Evolutionary conservation across 2,888 invertebrate species (phyloP).

Genomic region (Penaeus monodon): DNA sequence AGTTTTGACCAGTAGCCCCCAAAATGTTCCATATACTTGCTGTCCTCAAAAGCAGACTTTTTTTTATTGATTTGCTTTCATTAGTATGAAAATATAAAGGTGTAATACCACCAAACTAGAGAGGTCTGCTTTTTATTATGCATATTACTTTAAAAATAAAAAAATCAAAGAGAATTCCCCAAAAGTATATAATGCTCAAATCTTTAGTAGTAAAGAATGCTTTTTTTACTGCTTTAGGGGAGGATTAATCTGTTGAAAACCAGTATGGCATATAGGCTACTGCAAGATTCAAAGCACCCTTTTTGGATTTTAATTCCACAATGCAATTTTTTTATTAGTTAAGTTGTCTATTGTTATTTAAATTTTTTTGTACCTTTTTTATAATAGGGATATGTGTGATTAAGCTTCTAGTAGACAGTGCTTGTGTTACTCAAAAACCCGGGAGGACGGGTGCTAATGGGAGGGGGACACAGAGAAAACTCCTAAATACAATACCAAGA

Average conservation of each 20-base stretch:
- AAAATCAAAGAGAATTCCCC: slow-evolving; percentile 29
- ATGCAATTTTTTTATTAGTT: slow-evolving; percentile 59
- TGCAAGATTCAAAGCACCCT: slow-evolving; percentile 55
- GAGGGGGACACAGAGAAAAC: slow-evolving; percentile 31
- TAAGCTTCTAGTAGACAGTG: slow-evolving; percentile 57
- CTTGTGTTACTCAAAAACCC: slow-evolving; percentile 58
- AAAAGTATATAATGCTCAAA: slow-evolving; percentile 58
- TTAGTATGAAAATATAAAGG: slow-evolving; percentile 37
- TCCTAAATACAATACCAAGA: slow-evolving; percentile 8
- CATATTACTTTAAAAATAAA: slow-evolving; percentile 48
- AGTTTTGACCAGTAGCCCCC: slow-evolving; percentile 57
- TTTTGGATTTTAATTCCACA: slow-evolving; percentile 44
- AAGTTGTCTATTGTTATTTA: slow-evolving; percentile 55
- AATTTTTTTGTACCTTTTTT: slow-evolving; percentile 60
- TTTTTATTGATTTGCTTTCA: slow-evolving; percentile 34
- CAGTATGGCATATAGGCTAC: slow-evolving; percentile 60
- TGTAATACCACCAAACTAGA: slow-evolving; percentile 43
- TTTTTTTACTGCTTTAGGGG: slow-evolving; percentile 62
- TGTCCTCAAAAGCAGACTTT: slow-evolving; percentile 39
- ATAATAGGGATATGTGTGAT: slow-evolving; percentile 59
- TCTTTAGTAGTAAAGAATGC: slow-evolving; percentile 60
- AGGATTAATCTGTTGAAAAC: slow-evolving; percentile 57
- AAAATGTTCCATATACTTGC: slow-evolving; percentile 57
- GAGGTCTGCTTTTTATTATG: slow-evolving; percentile 60
- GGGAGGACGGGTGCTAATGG: slow-evolving; percentile 57